Evolutionary conservation across 2,888 invertebrate species (phyloP).

Genomic region (Eupithecia inturbata): DNA sequence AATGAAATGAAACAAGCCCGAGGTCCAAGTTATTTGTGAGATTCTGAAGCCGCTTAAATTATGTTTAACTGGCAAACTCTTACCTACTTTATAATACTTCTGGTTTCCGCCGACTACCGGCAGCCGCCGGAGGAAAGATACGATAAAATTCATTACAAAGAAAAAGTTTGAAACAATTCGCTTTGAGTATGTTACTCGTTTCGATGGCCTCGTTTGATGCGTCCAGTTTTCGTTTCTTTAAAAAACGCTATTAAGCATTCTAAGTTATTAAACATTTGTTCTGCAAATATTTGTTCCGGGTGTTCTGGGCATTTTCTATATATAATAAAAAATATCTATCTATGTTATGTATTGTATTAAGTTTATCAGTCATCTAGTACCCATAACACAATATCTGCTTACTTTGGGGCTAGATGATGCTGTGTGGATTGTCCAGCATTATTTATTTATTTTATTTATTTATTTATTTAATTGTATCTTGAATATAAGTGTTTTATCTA

Average conservation of each 20-base stretch:
- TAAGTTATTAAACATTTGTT: no score
- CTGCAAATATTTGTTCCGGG: no score
- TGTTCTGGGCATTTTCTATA: no score
- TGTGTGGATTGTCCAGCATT: no score
- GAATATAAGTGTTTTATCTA: background rate
- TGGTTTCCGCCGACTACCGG: conserved; percentile 17
- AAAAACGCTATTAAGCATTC: background rate
- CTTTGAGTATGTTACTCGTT: conserved; percentile 21
- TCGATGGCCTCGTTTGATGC: conserved; percentile 2
- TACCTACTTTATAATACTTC: conserved; percentile 36
- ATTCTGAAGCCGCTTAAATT: conserved; percentile 36
- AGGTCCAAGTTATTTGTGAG: conserved; percentile 13
- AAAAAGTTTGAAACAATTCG: conserved; percentile 20
- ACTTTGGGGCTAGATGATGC: no score
- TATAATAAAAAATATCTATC: no score
- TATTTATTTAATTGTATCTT: no score
- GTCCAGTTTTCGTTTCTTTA: background rate
- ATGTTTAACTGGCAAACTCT: conserved; percentile 36
- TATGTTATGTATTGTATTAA: no score
- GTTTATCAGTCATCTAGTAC: no score
- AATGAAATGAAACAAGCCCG: conserved; percentile 13
- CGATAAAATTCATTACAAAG: conserved; percentile 31
- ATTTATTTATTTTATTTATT: no score
- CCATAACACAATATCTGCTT: no score
- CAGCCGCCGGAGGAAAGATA: conserved; percentile 2